These are phyloP conservation scores for Zaprionus kolodkinae DNA, from an alignment of 1,140 invertebrate species.

Conservation along the genomic window DNA sequence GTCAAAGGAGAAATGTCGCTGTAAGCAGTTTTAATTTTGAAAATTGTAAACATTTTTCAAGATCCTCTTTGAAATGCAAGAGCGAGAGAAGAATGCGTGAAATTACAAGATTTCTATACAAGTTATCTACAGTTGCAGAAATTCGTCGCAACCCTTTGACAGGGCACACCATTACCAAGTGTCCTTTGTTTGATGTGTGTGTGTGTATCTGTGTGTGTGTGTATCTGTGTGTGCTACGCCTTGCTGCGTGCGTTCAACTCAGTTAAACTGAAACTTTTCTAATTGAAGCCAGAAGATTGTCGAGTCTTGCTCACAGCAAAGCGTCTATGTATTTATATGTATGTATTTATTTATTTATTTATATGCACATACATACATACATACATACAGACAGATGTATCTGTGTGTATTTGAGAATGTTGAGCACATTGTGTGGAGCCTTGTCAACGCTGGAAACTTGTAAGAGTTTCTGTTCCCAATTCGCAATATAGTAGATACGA, in stretches of 20 bases:
- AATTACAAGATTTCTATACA: slow-evolving; percentile 15
- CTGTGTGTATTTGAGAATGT: slow-evolving; percentile 1
- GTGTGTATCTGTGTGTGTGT: neutral
- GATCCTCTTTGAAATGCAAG: slow-evolving; percentile 21
- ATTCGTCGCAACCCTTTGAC: slow-evolving; percentile 22
- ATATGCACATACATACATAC: neutral
- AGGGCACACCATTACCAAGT: slow-evolving; percentile 3
- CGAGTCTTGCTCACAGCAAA: slow-evolving; percentile 33
- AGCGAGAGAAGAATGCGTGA: slow-evolving; percentile 15
- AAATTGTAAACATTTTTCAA: slow-evolving; percentile 14
- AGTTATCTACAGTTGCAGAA: slow-evolving; percentile 23
- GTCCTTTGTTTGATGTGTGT: slow-evolving; percentile 2
- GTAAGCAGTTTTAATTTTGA: slow-evolving; percentile 23
- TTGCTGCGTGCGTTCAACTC: slow-evolving; percentile 33
- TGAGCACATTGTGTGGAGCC: neutral
- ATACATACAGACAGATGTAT: neutral
- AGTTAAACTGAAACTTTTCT: slow-evolving; percentile 62
- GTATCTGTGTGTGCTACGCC: neutral
- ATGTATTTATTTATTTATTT: slow-evolving; percentile 24
- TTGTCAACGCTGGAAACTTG: slow-evolving; percentile 22
- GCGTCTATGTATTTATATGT: neutral
- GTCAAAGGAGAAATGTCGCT: neutral
- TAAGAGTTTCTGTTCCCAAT: slow-evolving; percentile 11
- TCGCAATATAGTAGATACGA: slow-evolving; percentile 30
- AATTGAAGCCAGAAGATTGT: slow-evolving; percentile 70